Conservation (phyloP, 2,797 vertebrate genomes). For the Vultur gryphus region DNA sequence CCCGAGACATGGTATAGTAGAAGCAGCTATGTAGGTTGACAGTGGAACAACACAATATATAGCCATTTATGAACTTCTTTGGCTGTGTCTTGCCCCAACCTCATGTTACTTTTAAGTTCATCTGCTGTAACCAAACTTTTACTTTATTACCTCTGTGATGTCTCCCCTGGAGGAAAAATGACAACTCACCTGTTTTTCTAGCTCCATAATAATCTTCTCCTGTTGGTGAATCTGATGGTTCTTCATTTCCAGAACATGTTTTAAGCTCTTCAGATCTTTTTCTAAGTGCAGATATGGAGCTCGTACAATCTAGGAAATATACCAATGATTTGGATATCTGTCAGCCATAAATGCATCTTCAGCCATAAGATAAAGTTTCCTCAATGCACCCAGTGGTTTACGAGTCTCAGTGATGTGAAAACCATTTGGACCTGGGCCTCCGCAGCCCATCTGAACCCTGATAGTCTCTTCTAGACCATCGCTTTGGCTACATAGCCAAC, state of each 20-base stretch:
- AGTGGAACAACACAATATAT: neutral
- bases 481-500: neutral
- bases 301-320: slow-evolving; percentile 80
- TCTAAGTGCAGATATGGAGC: slow-evolving; percentile 94
- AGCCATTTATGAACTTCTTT: neutral
- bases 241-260: slow-evolving; percentile 95
- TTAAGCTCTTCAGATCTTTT: slow-evolving; percentile 92
- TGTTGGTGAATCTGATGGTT: slow-evolving; percentile 95
- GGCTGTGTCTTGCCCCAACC: neutral
- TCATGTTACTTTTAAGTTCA: neutral
- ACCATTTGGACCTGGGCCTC: neutral
- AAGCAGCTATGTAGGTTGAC: neutral
- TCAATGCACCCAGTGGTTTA: neutral
- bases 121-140: neutral
- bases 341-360: neutral
- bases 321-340: neutral
- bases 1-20: neutral
- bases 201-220: slow-evolving; percentile 90
- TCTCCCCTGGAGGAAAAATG: neutral
- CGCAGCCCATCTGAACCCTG: neutral
- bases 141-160: neutral
- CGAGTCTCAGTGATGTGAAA: neutral
- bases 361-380: neutral
- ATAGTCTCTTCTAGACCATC: neutral
- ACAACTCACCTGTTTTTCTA: slow-evolving; percentile 90